Evolutionary conservation across 2,113 vertebrate genomes (phyloP).

Genomic region (Clarias gariepinus): DNA sequence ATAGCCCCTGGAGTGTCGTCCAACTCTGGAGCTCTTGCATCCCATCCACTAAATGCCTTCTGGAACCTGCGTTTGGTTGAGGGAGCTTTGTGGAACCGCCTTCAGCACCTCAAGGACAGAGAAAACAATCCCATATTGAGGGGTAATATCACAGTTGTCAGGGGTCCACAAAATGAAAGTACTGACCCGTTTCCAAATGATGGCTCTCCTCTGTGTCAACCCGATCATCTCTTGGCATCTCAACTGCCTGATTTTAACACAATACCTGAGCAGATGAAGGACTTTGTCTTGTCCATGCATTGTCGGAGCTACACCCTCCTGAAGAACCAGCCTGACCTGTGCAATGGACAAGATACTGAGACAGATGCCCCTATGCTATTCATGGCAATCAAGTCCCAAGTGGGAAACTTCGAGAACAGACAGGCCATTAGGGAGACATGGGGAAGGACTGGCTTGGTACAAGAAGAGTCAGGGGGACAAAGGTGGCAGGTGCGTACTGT

Average conservation of each 20-base stretch:
- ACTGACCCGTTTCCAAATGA: slow-evolving; percentile 10
- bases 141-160: slow-evolving; percentile 54
- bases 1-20: slow-evolving; percentile 66
- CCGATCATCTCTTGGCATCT: slow-evolving; percentile 47
- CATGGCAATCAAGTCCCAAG: slow-evolving; percentile 77
- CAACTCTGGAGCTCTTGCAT: slow-evolving; percentile 59
- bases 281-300: slow-evolving; percentile 75
- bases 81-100: slow-evolving; percentile 72
- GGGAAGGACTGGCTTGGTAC: slow-evolving; percentile 68
- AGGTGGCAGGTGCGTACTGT: slow-evolving; percentile 64
- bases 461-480: slow-evolving; percentile 50
- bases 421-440: slow-evolving; percentile 80
- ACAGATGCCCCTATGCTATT: slow-evolving; percentile 64
- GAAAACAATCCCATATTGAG: slow-evolving; percentile 70
- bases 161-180: slow-evolving; percentile 15
- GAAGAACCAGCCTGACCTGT: slow-evolving; percentile 69
- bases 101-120: slow-evolving; percentile 73
- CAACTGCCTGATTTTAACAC: slow-evolving; percentile 56
- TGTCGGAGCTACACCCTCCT: slow-evolving; percentile 71
- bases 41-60: slow-evolving; percentile 69
- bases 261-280: slow-evolving; percentile 69
- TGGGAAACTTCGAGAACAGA: slow-evolving; percentile 76
- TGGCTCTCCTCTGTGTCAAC: slow-evolving; percentile 52
- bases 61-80: slow-evolving; percentile 73
- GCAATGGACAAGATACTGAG: slow-evolving; percentile 47